Evolutionary conservation across 2,888 invertebrate species (phyloP).

Genomic region (Scrobipalpa atriplicella): DNA sequence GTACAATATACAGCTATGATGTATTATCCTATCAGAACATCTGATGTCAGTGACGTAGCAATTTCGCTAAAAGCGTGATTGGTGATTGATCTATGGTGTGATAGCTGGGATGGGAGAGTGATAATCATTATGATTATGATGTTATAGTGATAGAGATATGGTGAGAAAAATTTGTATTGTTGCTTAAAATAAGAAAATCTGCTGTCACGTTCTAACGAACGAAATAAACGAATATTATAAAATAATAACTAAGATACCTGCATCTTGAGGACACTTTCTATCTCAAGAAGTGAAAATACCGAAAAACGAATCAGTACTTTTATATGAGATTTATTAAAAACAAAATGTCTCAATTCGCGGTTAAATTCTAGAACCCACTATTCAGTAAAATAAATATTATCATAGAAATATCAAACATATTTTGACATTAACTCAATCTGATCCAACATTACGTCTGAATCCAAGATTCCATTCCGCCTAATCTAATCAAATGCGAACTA

Average conservation of each 20-base stretch:
- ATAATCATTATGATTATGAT: conserved; percentile 39
- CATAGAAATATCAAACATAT: neutral
- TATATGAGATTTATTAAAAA: too few species aligned
- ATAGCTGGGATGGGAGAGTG: conserved; percentile 42
- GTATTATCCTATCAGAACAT: conserved; percentile 24
- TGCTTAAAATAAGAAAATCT: conserved; percentile 31
- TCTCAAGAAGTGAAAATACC: too few species aligned
- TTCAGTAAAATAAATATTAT: neutral
- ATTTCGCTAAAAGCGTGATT: conserved; percentile 63
- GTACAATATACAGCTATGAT: too few species aligned
- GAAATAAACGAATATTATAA: too few species aligned
- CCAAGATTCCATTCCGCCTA: conserved; percentile 25
- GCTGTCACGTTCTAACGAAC: too few species aligned
- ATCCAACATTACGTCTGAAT: neutral
- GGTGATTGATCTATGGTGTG: conserved; percentile 59
- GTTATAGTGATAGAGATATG: conserved; percentile 32
- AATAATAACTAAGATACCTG: too few species aligned
- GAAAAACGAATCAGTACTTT: too few species aligned
- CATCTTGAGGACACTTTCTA: too few species aligned
- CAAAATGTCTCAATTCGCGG: too few species aligned
- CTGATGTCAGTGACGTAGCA: conserved; percentile 52
- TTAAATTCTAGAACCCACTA: too few species aligned
- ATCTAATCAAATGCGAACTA: conserved; percentile 14
- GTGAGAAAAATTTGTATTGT: neutral
- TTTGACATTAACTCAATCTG: neutral